phyloP scores from a whole-genome alignment of 2,888 invertebrate genomes.

The Thymelicus lineola region DNA sequence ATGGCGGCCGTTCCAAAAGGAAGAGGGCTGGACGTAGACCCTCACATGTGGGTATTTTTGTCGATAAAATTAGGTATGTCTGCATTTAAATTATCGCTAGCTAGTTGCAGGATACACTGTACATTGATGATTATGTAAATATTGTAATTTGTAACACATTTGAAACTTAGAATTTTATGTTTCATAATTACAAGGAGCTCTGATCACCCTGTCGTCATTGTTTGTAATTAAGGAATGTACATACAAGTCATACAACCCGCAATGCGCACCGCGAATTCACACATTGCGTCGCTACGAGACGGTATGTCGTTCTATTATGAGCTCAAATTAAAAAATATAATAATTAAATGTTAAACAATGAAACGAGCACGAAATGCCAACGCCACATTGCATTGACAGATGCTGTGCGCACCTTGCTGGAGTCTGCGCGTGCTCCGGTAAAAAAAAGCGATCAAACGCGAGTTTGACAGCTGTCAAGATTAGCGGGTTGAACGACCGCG shows the following conservation, averaged over 20 bases:
- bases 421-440: slow-evolving; percentile 31
- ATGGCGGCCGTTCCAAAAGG: no score
- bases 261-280: background rate
- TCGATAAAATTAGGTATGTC: no score
- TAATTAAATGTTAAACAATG: slow-evolving; percentile 29
- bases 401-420: slow-evolving; percentile 36
- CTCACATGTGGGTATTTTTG: no score
- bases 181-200: no score
- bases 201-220: no score
- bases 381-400: slow-evolving; percentile 34
- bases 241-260: background rate
- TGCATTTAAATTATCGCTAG: no score
- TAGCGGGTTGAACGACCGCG: slow-evolving; percentile 36
- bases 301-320: slow-evolving; percentile 10
- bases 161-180: no score
- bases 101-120: no score
- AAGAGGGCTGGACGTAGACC: no score
- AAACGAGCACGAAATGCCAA: slow-evolving; percentile 15
- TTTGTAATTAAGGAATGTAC: background rate
- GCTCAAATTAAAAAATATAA: slow-evolving; percentile 19
- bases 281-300: slow-evolving; percentile 5
- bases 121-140: background rate
- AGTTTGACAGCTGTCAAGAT: slow-evolving; percentile 38
- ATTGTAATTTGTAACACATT: background rate
- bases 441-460: slow-evolving; percentile 31